Base-by-base conservation (phyloP, 2,797 vertebrate species). In the Manis crassicaudata region DNA sequence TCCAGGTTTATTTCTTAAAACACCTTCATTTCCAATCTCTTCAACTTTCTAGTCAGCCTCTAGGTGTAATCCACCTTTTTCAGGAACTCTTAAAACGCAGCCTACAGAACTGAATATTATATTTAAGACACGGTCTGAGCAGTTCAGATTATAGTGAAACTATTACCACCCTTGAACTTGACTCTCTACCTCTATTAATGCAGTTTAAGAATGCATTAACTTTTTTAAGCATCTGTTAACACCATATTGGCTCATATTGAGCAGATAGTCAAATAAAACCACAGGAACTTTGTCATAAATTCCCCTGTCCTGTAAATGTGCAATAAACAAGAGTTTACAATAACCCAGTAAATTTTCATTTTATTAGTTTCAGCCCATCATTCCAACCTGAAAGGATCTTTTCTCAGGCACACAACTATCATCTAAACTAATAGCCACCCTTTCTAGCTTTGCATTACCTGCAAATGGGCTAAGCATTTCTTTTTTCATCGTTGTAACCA, bases 281-380 rank as follows among this genome's bases (percentile, higher is more conserved):
- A 92, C 89, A 96, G 85, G 92, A 95, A 94, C 82, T 97, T 88
- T 25, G 27, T n/a, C 72, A 89, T 91, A 80, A 94, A 90, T 92
- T 96, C 89, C 25, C 43, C 21, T 93, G 56, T 84, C 54, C 54
- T 91, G 9, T 91, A 96, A 96, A 58, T 94, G 88, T 94, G 52
- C 90, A 96, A 96, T 96, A 97, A 95, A 95, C 46, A 96, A 87
- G 65, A 88, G 14, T 96, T 96, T 96, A 92, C 18, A 92, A 88
- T 81, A 96, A 80, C 17, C 58, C n/a, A 65, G 67, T 96, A 91
- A 97, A 96, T 81, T 92, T 93, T 75, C 50, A 89, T 95, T 94
- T 97, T 94, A 93, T 96, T 96, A 68, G 73, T 92, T 95, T 94
- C 29, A 90, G 32, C 9, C 62, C 54, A 85, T 72, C 84, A 29